Conservation (phyloP, 2,888 invertebrate genomes). For the Ommatoiulus sabulosus region DNA sequence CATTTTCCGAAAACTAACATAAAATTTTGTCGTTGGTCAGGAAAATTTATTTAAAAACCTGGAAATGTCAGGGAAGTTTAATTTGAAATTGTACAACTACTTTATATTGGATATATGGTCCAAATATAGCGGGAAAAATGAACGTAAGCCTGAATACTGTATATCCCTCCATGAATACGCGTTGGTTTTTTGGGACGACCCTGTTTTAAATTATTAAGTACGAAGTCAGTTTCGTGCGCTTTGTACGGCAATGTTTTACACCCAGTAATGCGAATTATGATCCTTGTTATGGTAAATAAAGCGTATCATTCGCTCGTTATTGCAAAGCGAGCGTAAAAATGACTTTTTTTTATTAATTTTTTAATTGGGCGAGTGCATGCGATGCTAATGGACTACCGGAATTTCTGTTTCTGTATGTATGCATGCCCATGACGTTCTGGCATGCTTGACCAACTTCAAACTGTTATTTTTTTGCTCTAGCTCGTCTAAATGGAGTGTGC, state of each 20-base stretch:
- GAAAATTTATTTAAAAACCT: too few relatives aligned
- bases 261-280: background rate
- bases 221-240: background rate
- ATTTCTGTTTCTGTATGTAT: background rate
- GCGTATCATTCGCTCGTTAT: conserved; percentile 35
- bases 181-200: background rate
- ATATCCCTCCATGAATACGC: too few relatives aligned
- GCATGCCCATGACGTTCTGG: background rate
- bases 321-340: background rate
- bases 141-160: too few relatives aligned
- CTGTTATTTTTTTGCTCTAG: background rate
- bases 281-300: background rate
- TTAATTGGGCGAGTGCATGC: background rate
- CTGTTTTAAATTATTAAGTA: background rate
- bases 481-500: background rate
- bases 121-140: too few relatives aligned
- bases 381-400: background rate
- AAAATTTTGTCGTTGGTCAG: too few relatives aligned
- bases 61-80: too few relatives aligned
- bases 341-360: conserved; percentile 30
- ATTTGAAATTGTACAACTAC: too few relatives aligned
- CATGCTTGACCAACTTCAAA: background rate
- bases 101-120: too few relatives aligned
- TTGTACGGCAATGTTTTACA: background rate
- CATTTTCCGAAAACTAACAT: too few relatives aligned